Percentiles rank a stretch among this genome's conserved stretches.
Evolutionary conservation across 2,113 vertebrate species (phyloP).

Genomic region (Gnathonemus echidnorhynchus): DNA sequence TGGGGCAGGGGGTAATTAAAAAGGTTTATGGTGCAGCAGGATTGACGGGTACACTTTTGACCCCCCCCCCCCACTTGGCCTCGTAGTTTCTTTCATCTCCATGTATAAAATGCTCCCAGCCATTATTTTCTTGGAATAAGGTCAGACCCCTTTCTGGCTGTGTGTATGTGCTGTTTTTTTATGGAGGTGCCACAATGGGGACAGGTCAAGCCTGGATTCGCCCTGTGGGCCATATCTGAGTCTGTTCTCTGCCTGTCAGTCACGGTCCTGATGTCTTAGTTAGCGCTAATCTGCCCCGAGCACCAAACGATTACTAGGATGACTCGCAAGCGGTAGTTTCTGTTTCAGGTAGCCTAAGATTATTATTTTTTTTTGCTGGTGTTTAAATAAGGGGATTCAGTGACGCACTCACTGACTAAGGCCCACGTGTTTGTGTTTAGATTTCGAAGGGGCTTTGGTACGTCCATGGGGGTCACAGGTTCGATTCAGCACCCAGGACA

Average conservation of each 20-base stretch:
- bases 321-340: background rate
- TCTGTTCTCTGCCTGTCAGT: background rate
- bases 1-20: background rate
- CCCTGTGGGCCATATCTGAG: background rate
- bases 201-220: background rate
- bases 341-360: background rate
- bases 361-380: background rate
- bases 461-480: background rate
- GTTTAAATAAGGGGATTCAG: background rate
- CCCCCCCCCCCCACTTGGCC: background rate
- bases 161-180: background rate
- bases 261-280: background rate
- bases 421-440: background rate
- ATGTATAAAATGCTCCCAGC: background rate
- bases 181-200: background rate
- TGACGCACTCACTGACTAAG: background rate
- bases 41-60: background rate
- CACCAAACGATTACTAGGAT: background rate
- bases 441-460: background rate
- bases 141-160: background rate
- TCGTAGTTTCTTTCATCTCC: background rate
- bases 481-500: conserved; percentile 24
- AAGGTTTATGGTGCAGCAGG: background rate
- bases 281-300: background rate
- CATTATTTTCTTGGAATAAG: background rate